phyloP scores from a whole-genome alignment of 2,113 vertebrate species.

The Gallinago media region DNA sequence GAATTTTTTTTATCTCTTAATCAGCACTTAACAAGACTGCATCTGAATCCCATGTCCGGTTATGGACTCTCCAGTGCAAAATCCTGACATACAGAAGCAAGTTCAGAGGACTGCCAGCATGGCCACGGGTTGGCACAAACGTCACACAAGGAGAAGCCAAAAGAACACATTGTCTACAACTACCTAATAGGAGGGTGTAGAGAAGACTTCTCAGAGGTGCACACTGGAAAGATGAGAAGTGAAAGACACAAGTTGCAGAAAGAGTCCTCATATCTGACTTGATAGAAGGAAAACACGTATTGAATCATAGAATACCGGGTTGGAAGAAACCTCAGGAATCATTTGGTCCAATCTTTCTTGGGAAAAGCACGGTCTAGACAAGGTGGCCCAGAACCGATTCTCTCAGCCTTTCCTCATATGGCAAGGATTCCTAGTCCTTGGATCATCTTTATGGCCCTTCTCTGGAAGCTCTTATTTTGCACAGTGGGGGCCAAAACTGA shows the following conservation, averaged over 20 bases:
- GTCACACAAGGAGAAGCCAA: not conserved
- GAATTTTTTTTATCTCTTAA: not conserved
- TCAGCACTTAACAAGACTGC: not conserved
- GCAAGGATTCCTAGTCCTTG: not conserved
- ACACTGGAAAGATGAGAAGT: not conserved
- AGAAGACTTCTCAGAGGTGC: not conserved
- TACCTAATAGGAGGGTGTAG: not conserved
- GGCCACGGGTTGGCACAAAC: not conserved
- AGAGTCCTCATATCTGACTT: rapidly evolving
- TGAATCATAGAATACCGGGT: not conserved
- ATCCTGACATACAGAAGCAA: not conserved
- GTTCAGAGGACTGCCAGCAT: not conserved
- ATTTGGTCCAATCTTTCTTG: not conserved
- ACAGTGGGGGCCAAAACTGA: not conserved
- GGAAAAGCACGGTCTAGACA: not conserved
- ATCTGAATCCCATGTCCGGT: not conserved
- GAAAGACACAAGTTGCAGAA: not conserved
- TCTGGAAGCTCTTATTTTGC: not conserved
- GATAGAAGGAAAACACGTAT: not conserved
- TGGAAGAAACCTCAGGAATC: not conserved
- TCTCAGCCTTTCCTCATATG: not conserved
- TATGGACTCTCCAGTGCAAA: not conserved
- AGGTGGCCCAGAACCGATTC: too few species aligned
- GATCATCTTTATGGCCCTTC: not conserved
- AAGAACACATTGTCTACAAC: not conserved